Percentiles rank a stretch among this genome's conserved stretches.
phyloP scores from a whole-genome alignment of 2,888 invertebrate species.

The Agrotis exclamationis region DNA sequence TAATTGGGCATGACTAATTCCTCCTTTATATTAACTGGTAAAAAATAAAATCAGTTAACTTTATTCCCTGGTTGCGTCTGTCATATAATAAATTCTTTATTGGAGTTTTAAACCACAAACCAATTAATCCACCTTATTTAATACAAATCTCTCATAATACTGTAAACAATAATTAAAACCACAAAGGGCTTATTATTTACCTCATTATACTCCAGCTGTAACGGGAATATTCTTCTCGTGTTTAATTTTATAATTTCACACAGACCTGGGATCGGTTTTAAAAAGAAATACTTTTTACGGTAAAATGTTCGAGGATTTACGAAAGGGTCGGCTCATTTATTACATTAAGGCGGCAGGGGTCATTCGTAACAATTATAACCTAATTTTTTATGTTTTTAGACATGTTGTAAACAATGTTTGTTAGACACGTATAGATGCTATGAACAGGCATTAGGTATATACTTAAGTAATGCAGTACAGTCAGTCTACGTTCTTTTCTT shows the following conservation, averaged over 20 bases:
- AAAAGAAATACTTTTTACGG: conserved; percentile 28
- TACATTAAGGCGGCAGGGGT: conserved; percentile 56
- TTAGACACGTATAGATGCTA: not conserved
- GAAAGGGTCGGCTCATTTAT: conserved; percentile 50
- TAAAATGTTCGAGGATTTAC: conserved; percentile 41
- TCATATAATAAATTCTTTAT: not conserved
- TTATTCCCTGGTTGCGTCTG: no score
- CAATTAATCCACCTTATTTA: not conserved
- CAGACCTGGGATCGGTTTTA: conserved; percentile 23
- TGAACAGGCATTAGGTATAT: not conserved
- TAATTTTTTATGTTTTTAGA: conserved; percentile 29
- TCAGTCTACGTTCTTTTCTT: not conserved
- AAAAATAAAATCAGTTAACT: not conserved
- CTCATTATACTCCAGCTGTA: conserved; percentile 20
- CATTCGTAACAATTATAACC: conserved; percentile 63
- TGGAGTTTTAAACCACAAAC: not conserved
- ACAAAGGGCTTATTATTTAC: conserved; percentile 28
- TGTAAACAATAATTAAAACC: conserved; percentile 15
- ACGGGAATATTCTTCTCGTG: conserved; percentile 6
- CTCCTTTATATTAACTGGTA: no score
- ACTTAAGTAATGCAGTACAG: not conserved
- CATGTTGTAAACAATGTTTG: conserved; percentile 23
- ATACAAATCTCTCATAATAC: conserved; percentile 10
- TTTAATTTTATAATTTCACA: conserved; percentile 34
- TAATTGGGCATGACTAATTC: no score